Percentiles rank a stretch among this genome's conserved stretches.
phyloP scores from a whole-genome alignment of 2,888 invertebrate species.

The Oligia fasciuncula region DNA sequence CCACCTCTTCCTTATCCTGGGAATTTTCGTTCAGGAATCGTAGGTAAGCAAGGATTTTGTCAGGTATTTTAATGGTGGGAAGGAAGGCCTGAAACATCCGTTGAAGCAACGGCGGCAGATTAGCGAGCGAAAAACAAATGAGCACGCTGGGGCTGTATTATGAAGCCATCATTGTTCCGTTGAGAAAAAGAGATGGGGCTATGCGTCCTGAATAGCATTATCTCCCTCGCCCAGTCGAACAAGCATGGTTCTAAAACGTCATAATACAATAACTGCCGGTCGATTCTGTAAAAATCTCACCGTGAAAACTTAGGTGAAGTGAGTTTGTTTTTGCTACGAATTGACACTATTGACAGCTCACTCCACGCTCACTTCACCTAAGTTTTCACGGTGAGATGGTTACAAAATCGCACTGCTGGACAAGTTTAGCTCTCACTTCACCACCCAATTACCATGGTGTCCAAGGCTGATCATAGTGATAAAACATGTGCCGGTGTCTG shows the following conservation, averaged over 20 bases:
- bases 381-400: too few relatives aligned
- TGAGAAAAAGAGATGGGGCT: neutral
- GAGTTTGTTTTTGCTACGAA: too few relatives aligned
- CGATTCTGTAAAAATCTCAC: too few relatives aligned
- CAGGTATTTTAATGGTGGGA: conserved; percentile 10
- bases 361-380: too few relatives aligned
- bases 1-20: conserved; percentile 87
- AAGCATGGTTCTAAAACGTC: neutral
- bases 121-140: conserved; percentile 6
- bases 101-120: neutral
- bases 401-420: too few relatives aligned
- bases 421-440: neutral
- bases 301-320: too few relatives aligned
- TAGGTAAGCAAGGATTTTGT: neutral
- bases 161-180: neutral
- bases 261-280: neutral
- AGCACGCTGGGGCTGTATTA: neutral
- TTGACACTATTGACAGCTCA: too few relatives aligned
- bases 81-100: conserved; percentile 15
- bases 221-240: neutral
- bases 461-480: neutral
- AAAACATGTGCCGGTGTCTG: neutral
- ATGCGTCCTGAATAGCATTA: neutral
- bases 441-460: neutral
- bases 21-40: conserved; percentile 26